Conservation (phyloP, 1,140 invertebrate genomes). For the Lepidurus couesii region DNA sequence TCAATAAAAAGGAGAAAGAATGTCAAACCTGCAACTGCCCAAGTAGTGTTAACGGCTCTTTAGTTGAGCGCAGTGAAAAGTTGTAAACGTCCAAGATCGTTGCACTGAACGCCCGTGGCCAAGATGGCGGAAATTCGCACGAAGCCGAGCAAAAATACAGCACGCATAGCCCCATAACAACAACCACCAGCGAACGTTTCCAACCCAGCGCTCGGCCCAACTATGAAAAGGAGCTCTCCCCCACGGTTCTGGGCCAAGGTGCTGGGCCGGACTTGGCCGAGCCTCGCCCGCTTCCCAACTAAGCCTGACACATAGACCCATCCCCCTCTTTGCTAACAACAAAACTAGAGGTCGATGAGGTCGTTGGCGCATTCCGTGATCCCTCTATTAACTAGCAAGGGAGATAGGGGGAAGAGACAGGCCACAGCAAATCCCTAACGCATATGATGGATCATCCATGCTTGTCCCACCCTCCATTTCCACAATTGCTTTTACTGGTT, state of each 20-base stretch:
- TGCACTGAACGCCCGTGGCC: background rate
- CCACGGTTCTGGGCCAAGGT: background rate
- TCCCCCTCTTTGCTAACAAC: background rate
- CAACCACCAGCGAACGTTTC: background rate
- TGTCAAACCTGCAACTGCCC: no score
- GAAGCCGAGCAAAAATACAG: background rate
- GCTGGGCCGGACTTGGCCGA: background rate
- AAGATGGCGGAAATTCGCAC: conserved; percentile 10
- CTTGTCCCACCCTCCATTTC: background rate
- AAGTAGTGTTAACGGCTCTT: no score
- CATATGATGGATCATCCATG: background rate
- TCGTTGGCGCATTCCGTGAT: conserved; percentile 12
- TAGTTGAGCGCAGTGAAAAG: background rate
- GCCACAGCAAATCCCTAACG: background rate
- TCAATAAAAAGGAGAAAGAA: no score
- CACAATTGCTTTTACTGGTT: background rate
- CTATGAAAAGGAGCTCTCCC: no score
- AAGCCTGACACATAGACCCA: conserved; percentile 17
- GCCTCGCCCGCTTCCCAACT: conserved; percentile 9
- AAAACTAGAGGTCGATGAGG: conserved; percentile 21
- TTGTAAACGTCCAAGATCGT: background rate
- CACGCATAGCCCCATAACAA: background rate
- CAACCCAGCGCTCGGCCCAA: no score
- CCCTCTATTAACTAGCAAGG: background rate
- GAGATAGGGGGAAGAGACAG: background rate